phyloP scores from a whole-genome alignment of 2,888 invertebrate genomes.

The Rhabditophanes sp. region DNA sequence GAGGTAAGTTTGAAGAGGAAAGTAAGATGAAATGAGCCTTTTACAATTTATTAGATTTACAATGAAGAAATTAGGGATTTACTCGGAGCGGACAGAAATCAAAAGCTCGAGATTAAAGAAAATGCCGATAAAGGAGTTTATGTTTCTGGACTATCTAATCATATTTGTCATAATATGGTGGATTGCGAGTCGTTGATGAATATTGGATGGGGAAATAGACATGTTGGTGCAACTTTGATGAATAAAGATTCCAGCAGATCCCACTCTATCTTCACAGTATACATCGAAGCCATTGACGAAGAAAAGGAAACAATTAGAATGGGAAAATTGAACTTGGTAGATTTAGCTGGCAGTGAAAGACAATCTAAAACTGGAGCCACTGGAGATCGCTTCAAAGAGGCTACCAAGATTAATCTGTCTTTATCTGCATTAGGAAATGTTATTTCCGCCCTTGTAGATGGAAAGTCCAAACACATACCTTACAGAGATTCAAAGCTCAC shows the following conservation, averaged over 20 bases:
- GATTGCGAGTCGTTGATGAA: constrained; percentile 64
- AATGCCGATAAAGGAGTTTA: constrained; percentile 46
- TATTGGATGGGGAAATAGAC: constrained; percentile 62
- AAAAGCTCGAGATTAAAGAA: constrained; percentile 56
- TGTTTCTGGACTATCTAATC: too few relatives aligned
- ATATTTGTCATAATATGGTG: constrained; percentile 60
- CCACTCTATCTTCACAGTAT: constrained; percentile 71
- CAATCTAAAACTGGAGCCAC: constrained; percentile 90
- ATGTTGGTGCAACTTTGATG: constrained; percentile 72
- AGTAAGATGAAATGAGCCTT: too few relatives aligned
- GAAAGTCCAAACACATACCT: constrained; percentile 59
- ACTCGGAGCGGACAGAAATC: constrained; percentile 53
- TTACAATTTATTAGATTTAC: constrained; percentile 52
- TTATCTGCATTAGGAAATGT: constrained; percentile 85
- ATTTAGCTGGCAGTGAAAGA: constrained; percentile 89
- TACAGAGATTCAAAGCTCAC: constrained; percentile 94
- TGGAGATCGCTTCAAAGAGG: constrained; percentile 85
- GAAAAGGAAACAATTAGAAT: constrained; percentile 50
- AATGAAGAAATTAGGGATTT: constrained; percentile 64
- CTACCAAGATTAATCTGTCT: constrained; percentile 75
- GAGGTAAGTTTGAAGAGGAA: constrained; percentile 52
- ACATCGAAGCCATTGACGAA: constrained; percentile 60
- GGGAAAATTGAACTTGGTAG: constrained; percentile 98
- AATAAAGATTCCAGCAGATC: constrained; percentile 61
- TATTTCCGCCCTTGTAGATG: constrained; percentile 64